These are phyloP conservation scores for Glaucomys volans DNA, from an alignment of 2,113 vertebrate species.

Conservation along the genomic window DNA sequence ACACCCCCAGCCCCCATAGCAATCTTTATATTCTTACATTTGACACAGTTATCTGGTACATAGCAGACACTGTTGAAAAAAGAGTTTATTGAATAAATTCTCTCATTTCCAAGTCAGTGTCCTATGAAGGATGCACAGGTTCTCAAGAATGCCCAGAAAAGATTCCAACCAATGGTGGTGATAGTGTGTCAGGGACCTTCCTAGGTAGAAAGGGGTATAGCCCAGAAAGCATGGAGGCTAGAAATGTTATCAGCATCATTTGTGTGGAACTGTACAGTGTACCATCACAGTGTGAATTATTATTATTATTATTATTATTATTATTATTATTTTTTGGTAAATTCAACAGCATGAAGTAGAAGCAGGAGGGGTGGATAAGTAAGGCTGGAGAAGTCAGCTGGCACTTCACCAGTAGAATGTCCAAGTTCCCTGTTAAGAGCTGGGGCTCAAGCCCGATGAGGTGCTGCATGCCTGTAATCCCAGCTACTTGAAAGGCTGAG, in stretches of 20 bases:
- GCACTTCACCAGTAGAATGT: neutral
- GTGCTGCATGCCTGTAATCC: too few species aligned
- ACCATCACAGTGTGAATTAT: too few species aligned
- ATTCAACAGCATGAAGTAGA: neutral
- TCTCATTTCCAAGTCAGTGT: neutral
- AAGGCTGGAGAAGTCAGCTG: neutral
- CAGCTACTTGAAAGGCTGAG: too few species aligned
- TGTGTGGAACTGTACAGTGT: neutral
- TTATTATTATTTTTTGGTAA: too few species aligned
- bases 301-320: too few species aligned
- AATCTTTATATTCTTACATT: neutral
- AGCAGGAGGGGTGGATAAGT: neutral
- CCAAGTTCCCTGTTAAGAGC: neutral
- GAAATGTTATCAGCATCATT: neutral
- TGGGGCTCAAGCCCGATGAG: neutral
- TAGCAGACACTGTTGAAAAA: neutral
- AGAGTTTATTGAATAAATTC: neutral
- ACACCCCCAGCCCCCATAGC: neutral
- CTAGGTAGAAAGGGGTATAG: neutral
- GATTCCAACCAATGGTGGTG: neutral
- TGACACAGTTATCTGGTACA: neutral
- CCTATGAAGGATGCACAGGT: neutral
- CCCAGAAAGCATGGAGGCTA: neutral
- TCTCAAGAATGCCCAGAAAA: conserved; percentile 1
- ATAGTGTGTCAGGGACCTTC: neutral